Conservation (phyloP, 1,140 invertebrate species). For the Cylas formicarius region DNA sequence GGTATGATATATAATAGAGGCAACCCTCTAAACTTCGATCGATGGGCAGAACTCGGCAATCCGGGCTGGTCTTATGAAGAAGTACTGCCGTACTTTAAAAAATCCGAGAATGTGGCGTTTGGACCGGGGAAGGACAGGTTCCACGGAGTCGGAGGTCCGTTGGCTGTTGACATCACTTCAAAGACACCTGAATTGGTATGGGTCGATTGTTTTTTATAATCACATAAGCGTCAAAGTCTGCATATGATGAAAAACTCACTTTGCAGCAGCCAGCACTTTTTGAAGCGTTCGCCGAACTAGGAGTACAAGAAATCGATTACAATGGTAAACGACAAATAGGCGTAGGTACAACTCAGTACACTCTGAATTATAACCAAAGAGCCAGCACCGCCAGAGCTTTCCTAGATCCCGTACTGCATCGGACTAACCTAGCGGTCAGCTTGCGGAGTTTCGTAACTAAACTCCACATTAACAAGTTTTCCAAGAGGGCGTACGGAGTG, state of each 20-base stretch:
- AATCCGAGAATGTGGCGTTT: constrained; percentile 43
- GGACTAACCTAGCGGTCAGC: constrained; percentile 55
- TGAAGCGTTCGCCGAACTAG: constrained; percentile 48
- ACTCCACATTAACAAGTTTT: constrained; percentile 44
- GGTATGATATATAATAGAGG: constrained; percentile 61
- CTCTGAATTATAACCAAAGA: too few species aligned
- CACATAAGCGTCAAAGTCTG: too few species aligned
- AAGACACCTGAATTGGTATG: too few species aligned
- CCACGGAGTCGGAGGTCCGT: constrained; percentile 14
- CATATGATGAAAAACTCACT: too few species aligned
- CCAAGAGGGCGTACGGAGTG: constrained; percentile 49
- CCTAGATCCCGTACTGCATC: constrained; percentile 21
- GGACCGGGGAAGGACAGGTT: constrained; percentile 5
- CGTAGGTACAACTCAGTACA: too few species aligned
- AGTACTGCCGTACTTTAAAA: constrained; percentile 54
- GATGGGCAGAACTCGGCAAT: constrained; percentile 61
- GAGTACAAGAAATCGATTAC: constrained; percentile 48
- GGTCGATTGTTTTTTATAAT: too few species aligned
- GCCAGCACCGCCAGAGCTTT: constrained; percentile 23
- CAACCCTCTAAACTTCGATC: constrained; percentile 54
- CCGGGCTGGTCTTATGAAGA: constrained; percentile 59
- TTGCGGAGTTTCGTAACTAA: constrained; percentile 50
- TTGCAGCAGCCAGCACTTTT: too few species aligned
- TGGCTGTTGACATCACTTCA: too few species aligned
- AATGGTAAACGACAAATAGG: constrained; percentile 37